Evolutionary conservation across 2,113 vertebrate species (phyloP).

Genomic region (Alligator mississippiensis): DNA sequence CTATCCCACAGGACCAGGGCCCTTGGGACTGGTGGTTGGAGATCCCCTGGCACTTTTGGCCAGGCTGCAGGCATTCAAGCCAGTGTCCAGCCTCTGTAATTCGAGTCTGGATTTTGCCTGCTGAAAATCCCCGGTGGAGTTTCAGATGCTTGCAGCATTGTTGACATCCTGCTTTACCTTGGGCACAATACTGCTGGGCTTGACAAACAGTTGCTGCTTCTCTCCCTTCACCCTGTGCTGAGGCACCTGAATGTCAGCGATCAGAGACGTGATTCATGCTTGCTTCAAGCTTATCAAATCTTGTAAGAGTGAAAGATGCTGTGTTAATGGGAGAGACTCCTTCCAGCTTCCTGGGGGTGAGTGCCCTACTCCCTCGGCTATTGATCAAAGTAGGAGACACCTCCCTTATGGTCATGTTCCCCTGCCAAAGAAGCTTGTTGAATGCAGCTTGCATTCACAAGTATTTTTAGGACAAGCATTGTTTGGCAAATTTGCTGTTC

Average conservation of each 20-base stretch:
- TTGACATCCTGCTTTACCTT: background rate
- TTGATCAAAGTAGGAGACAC: background rate
- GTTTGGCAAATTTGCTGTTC: constrained; percentile 32
- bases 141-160: background rate
- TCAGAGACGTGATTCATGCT: background rate
- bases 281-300: background rate
- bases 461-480: background rate
- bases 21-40: background rate
- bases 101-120: background rate
- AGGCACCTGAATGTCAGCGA: background rate
- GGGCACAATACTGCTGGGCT: background rate
- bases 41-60: background rate
- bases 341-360: no score
- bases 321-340: no score
- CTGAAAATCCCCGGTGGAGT: background rate
- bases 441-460: no score
- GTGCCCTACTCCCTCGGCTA: no score
- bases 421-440: background rate
- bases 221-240: background rate
- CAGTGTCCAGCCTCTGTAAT: background rate
- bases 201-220: background rate
- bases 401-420: background rate
- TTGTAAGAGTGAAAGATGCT: no score
- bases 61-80: background rate
- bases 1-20: background rate